These are phyloP conservation scores for Bucorvus abyssinicus DNA, from an alignment of 2,797 vertebrate genomes.

Conservation along the genomic window DNA sequence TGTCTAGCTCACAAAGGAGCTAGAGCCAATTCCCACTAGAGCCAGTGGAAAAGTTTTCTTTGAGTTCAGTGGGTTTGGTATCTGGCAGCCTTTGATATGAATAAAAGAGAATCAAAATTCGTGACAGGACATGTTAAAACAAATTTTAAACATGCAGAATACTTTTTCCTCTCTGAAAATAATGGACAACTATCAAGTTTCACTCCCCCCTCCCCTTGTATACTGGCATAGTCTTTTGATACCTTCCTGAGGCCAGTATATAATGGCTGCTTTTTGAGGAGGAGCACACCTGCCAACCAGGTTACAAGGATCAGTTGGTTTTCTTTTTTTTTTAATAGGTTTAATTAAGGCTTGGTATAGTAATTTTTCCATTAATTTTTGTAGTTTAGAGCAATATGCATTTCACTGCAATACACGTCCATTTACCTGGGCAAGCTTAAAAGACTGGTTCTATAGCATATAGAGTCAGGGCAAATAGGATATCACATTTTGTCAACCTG, in stretches of 20 bases:
- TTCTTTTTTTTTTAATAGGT: background rate
- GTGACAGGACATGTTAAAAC: background rate
- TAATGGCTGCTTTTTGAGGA: background rate
- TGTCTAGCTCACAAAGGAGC: constrained; percentile 33
- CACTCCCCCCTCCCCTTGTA: background rate
- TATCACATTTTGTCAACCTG: background rate
- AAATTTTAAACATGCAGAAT: background rate
- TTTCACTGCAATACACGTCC: background rate
- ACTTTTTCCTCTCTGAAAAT: background rate
- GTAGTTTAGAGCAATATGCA: background rate
- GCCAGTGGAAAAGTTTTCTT: constrained; percentile 43
- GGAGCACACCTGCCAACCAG: background rate
- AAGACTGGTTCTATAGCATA: background rate
- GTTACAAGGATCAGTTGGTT: background rate
- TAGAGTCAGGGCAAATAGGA: background rate
- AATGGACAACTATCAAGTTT: background rate
- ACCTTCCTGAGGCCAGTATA: background rate
- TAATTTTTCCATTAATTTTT: background rate
- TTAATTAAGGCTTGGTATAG: background rate
- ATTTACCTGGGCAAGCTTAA: background rate
- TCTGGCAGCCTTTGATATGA: background rate
- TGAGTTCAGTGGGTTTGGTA: background rate
- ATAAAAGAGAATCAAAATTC: background rate
- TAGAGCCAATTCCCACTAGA: constrained; percentile 44
- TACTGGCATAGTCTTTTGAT: background rate